These are phyloP conservation scores for Athetis lepigone DNA, from an alignment of 2,888 invertebrate species.

Conservation along the genomic window DNA sequence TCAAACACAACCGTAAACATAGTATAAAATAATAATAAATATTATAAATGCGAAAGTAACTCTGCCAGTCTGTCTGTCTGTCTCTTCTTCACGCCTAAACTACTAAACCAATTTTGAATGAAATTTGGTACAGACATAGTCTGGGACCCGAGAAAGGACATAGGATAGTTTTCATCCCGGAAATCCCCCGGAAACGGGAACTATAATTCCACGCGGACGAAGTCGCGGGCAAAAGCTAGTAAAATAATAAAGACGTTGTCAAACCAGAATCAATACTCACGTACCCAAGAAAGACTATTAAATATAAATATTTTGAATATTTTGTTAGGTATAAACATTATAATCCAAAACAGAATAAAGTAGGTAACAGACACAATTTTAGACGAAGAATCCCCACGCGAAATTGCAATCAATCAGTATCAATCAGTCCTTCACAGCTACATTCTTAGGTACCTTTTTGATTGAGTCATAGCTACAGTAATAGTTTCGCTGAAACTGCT, in stretches of 20 bases:
- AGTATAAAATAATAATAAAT: no score
- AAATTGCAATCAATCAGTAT: constrained; percentile 36
- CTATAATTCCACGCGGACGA: not conserved
- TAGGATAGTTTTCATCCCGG: no score
- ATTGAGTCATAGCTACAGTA: constrained; percentile 24
- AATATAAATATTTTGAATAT: no score
- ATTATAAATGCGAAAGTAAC: no score
- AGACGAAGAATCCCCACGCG: constrained; percentile 27
- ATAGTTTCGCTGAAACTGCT: constrained; percentile 37
- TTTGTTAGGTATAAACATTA: constrained; percentile 6
- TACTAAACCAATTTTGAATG: no score
- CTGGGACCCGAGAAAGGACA: no score
- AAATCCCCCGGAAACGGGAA: no score
- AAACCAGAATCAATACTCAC: not conserved
- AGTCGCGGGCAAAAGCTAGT: not conserved
- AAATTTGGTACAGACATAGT: no score
- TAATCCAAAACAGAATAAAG: not conserved
- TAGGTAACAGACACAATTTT: not conserved
- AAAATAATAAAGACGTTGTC: not conserved
- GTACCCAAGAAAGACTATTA: not conserved
- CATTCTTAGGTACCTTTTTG: constrained; percentile 15
- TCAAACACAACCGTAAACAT: no score
- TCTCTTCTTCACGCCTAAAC: no score
- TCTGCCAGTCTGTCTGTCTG: no score
- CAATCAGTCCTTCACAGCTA: constrained; percentile 3